phyloP scores from a whole-genome alignment of 1,140 invertebrate genomes.

The Drosophila kanapiae region DNA sequence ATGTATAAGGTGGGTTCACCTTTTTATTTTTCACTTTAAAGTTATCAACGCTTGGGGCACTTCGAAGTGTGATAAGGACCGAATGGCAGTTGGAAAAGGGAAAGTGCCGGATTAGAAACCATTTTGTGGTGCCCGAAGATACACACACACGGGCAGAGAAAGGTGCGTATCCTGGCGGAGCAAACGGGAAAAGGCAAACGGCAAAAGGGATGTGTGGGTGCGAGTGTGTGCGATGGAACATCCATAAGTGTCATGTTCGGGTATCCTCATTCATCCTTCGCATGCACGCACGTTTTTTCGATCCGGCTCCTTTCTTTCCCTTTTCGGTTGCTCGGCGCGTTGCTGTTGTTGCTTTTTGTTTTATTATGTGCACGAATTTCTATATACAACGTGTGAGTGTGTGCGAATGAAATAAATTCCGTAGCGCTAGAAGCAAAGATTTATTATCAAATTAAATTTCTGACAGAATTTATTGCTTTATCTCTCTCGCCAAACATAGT shows the following conservation, averaged over 20 bases:
- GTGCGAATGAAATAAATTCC: constrained; percentile 84
- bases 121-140: constrained; percentile 53
- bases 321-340: constrained; percentile 29
- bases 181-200: constrained; percentile 55
- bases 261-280: constrained; percentile 83
- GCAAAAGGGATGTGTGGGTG: constrained; percentile 60
- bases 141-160: constrained; percentile 19
- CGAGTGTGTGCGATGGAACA: constrained; percentile 63
- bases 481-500: constrained; percentile 85
- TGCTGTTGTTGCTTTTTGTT: constrained; percentile 72
- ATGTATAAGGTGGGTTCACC: constrained; percentile 7
- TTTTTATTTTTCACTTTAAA: constrained; percentile 59
- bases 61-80: constrained; percentile 59
- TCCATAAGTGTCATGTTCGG: constrained; percentile 85
- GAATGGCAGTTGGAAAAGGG: constrained; percentile 57
- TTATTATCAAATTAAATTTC: constrained; percentile 86
- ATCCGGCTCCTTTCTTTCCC: constrained; percentile 53
- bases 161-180: constrained; percentile 54
- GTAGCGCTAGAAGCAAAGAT: constrained; percentile 85
- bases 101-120: constrained; percentile 74
- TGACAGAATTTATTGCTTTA: constrained; percentile 86
- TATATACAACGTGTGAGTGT: constrained; percentile 65
- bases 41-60: constrained; percentile 64
- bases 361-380: constrained; percentile 84
- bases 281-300: constrained; percentile 84